Evolutionary conservation across 2,797 vertebrate species (phyloP), one percentile per base, ranked within the genome.

Genomic region (Pipistrellus kuhlii): DNA sequence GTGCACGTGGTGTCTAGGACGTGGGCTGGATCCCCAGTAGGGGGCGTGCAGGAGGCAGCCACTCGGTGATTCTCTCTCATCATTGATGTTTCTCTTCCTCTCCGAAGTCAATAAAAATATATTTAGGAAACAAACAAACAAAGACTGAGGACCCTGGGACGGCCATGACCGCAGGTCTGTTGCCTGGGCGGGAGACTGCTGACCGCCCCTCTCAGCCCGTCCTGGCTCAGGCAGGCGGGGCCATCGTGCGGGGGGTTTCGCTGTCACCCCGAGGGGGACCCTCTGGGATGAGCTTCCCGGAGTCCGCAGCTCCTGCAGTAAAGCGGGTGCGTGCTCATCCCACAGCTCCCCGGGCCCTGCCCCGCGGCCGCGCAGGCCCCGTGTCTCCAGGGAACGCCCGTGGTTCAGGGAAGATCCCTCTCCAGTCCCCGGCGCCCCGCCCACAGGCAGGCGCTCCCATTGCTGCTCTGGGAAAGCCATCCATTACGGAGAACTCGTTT

Each of bases 391-490:
- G 89, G 97, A 97, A 97, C 27, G 38, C 83, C 90, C 96, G 97
- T 97, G 96, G 97, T 98, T 96, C 93, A 97, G 97, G 96, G 98
- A 97, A 95, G 96, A 96, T 98, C 97, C 96, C 96, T 97, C 96
- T 97, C 89, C 85, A 68, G 95, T 91, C 96, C 98, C 93, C 17
- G 17, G 27, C 41, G 23, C 38, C 96, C 97, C 97, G 97, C 97
- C 98, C 96, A 96, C 95, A 90, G 97, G 93, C 96, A 57, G 1
- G 83, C 0, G 76, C 94, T 97, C 97, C 98, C 98, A 98, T 98
- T 98, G 97, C 96, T 95, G 97, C 97, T 97, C 98, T 98, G 98
- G 98, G 98, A 98, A 98, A 98, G 97, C 97, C 97, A 96, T 97
- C 96, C 98, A 98, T 98, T 98, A 98, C 98, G 98, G 98, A 97